Evolutionary conservation across 2,888 invertebrate species (phyloP).

Genomic region (Nemotelus nigrinus): DNA sequence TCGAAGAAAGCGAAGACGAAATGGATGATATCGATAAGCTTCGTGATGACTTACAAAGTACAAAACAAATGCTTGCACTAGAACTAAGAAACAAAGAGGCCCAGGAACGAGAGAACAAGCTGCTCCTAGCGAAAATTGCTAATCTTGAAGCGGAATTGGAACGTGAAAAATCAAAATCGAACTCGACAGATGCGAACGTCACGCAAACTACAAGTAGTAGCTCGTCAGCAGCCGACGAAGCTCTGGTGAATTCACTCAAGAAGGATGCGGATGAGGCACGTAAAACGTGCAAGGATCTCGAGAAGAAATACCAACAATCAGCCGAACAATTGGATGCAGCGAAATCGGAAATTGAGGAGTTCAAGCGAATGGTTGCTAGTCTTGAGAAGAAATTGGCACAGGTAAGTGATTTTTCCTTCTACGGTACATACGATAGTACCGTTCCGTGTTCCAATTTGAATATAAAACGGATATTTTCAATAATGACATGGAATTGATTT

Average conservation of each 20-base stretch:
- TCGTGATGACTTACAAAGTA: slow-evolving; percentile 89
- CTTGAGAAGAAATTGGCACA: slow-evolving; percentile 81
- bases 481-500: no score
- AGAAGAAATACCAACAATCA: slow-evolving; percentile 79
- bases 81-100: slow-evolving; percentile 88
- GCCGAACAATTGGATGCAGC: slow-evolving; percentile 81
- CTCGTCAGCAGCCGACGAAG: slow-evolving; percentile 69
- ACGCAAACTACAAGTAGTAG: slow-evolving; percentile 23
- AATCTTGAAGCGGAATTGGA: slow-evolving; percentile 85
- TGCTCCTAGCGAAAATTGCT: slow-evolving; percentile 79
- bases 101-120: slow-evolving; percentile 85
- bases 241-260: slow-evolving; percentile 75
- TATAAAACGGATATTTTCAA: no score
- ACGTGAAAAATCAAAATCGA: slow-evolving; percentile 68
- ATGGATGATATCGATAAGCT: slow-evolving; percentile 92
- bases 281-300: slow-evolving; percentile 81
- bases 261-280: slow-evolving; percentile 80
- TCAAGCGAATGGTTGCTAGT: slow-evolving; percentile 78
- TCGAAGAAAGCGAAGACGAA: slow-evolving; percentile 80
- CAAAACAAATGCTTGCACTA: slow-evolving; percentile 88
- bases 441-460: no score
- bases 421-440: neutral
- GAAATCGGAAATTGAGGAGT: slow-evolving; percentile 80
- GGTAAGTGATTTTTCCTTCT: slow-evolving; percentile 58
- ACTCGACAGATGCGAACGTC: slow-evolving; percentile 57